phyloP scores from a whole-genome alignment of 2,888 invertebrate genomes.

The Microctonus brassicae region DNA sequence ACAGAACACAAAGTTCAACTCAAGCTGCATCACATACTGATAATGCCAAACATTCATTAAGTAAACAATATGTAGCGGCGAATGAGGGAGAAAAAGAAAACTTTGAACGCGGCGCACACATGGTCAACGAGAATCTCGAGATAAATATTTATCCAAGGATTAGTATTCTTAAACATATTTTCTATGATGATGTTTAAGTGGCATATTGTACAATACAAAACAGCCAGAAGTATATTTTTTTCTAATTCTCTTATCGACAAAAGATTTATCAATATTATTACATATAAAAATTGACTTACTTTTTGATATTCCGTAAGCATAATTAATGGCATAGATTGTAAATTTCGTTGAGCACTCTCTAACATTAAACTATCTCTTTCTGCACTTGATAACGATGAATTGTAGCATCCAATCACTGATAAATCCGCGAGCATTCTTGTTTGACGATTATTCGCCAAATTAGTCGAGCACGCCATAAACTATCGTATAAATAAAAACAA shows the following conservation, averaged over 20 bases:
- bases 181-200: not conserved
- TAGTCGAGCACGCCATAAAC: slow-evolving; percentile 92
- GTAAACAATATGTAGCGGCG: not conserved
- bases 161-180: slow-evolving; percentile 43
- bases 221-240: not conserved
- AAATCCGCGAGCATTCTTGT: slow-evolving; percentile 98
- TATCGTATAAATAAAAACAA: slow-evolving; percentile 62
- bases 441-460: slow-evolving; percentile 96
- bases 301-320: slow-evolving; percentile 96
- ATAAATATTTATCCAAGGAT: slow-evolving; percentile 55
- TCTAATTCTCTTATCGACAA: not conserved
- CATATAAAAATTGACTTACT: slow-evolving; percentile 69
- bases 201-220: not conserved
- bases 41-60: not conserved
- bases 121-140: slow-evolving; percentile 36
- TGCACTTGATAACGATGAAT: slow-evolving; percentile 80
- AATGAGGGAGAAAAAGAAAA: not conserved
- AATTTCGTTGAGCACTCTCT: slow-evolving; percentile 94
- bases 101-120: slow-evolving; percentile 25
- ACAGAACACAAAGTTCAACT: not conserved
- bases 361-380: slow-evolving; percentile 89
- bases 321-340: slow-evolving; percentile 96
- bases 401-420: slow-evolving; percentile 95
- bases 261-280: not conserved
- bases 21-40: not conserved